phyloP scores from a whole-genome alignment of 2,888 invertebrate species.

The Glyphotaelius pellucidus region DNA sequence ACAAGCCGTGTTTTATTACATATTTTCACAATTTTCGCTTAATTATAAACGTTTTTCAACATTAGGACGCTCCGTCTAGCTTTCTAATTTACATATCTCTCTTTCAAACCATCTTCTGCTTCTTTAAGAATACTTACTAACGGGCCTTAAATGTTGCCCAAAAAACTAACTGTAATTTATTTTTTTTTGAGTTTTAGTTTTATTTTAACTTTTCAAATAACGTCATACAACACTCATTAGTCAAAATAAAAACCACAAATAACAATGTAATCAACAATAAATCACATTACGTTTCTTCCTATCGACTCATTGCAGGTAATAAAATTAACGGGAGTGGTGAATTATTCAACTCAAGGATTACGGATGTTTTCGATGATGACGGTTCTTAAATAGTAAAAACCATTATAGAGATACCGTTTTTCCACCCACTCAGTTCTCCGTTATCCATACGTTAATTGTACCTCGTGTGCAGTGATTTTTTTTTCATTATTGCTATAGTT shows the following conservation, averaged over 20 bases:
- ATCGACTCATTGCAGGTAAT: background rate
- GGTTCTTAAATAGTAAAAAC: background rate
- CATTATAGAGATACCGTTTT: background rate
- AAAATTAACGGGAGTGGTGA: background rate
- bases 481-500: background rate
- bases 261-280: background rate
- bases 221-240: background rate
- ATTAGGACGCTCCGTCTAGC: too few species aligned
- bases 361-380: background rate
- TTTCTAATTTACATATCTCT: too few species aligned
- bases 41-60: too few species aligned
- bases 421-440: background rate
- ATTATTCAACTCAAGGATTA: background rate
- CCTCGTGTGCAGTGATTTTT: background rate
- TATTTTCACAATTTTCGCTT: too few species aligned
- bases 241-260: background rate
- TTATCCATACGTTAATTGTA: background rate
- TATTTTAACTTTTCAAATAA: background rate
- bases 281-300: background rate
- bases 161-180: background rate
- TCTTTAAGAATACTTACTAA: too few species aligned
- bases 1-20: too few species aligned
- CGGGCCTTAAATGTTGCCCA: too few species aligned
- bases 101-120: too few species aligned
- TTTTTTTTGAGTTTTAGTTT: background rate